These are phyloP conservation scores for Synanceia verrucosa DNA, from an alignment of 2,797 vertebrate genomes.

Conservation along the genomic window DNA sequence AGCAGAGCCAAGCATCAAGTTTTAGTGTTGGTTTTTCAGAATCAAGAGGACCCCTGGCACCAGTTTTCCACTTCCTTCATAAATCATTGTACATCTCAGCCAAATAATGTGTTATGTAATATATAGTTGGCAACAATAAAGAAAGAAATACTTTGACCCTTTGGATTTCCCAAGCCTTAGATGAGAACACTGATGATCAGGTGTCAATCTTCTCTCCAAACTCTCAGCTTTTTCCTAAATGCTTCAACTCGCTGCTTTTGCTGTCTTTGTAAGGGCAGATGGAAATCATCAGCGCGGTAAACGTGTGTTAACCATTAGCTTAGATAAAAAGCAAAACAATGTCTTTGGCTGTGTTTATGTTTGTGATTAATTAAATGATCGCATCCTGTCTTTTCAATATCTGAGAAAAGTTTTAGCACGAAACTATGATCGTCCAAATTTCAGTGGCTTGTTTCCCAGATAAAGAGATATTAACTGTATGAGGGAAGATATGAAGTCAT, in stretches of 20 bases:
- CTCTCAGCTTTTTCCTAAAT: neutral
- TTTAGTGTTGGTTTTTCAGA: no score
- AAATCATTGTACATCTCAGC: neutral
- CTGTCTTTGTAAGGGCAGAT: no score
- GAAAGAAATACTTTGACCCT: neutral
- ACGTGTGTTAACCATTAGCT: neutral
- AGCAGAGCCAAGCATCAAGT: no score
- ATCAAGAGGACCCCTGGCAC: no score
- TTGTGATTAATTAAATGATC: neutral
- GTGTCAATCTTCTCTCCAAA: neutral
- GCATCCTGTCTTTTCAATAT: neutral
- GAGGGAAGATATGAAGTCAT: slow-evolving; percentile 1
- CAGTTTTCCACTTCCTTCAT: neutral
- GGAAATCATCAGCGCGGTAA: no score
- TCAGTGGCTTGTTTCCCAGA: neutral
- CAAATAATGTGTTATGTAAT: neutral
- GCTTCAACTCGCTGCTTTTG: neutral
- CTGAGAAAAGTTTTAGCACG: neutral
- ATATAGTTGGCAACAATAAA: neutral
- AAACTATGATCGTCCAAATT: neutral
- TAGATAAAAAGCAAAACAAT: neutral
- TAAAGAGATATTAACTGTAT: neutral
- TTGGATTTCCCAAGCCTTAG: neutral
- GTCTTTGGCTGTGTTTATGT: neutral
- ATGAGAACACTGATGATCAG: neutral